A percentile compares a stretch with the other conserved stretches of the same genome.
Evolutionary conservation across 2,888 invertebrate genomes (phyloP).

Genomic region (Agrenia bidenticulata): DNA sequence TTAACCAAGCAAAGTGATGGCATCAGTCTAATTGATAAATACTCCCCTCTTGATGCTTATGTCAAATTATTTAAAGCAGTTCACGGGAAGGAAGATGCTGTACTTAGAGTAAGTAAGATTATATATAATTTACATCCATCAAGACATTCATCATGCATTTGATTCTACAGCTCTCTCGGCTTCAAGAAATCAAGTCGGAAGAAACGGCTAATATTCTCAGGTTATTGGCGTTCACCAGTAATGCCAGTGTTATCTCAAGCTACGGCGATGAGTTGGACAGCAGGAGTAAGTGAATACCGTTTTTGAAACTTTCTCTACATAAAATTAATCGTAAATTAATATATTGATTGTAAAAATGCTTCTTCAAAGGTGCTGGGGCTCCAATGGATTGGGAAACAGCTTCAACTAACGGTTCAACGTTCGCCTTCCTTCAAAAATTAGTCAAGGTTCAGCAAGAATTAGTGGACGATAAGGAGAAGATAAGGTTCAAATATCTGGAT

Average conservation of each 20-base stretch:
- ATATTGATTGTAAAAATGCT: no score
- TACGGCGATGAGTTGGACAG: slow-evolving; percentile 36
- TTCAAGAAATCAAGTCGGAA: slow-evolving; percentile 15
- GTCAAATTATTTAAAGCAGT: neutral
- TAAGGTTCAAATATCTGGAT: neutral
- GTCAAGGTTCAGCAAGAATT: slow-evolving; percentile 1
- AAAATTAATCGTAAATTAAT: no score
- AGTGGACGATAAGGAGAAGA: slow-evolving; percentile 5
- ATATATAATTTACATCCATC: neutral
- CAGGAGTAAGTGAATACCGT: slow-evolving; percentile 9
- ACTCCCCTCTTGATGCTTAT: neutral
- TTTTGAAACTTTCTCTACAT: no score
- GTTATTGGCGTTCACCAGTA: slow-evolving; percentile 29
- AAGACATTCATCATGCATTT: no score
- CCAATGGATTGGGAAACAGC: neutral
- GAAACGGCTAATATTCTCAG: slow-evolving; percentile 26
- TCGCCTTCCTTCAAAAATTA: slow-evolving; percentile 1
- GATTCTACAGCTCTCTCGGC: slow-evolving; percentile 28
- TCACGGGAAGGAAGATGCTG: neutral
- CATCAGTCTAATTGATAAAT: neutral
- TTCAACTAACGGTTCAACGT: neutral
- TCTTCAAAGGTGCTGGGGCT: no score
- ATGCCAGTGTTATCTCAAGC: slow-evolving; percentile 33
- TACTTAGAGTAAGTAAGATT: neutral
- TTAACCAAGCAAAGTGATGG: neutral